phyloP scores from a whole-genome alignment of 1,140 invertebrate species.

The Pseudoatta argentina region DNA sequence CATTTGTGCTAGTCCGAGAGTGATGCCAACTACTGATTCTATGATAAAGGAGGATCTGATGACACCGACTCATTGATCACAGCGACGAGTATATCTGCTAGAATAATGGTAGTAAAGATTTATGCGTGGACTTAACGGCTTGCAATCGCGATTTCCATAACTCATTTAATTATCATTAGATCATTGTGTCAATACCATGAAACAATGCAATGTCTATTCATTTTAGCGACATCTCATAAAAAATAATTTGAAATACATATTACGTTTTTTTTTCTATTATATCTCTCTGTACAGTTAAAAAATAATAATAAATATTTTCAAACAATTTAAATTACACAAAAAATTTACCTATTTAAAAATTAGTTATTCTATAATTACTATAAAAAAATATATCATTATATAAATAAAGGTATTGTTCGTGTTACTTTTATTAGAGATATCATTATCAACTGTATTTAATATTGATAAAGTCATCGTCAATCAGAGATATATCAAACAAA shows the following conservation, averaged over 20 bases:
- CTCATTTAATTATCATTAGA: slow-evolving; percentile 45
- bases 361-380: background rate
- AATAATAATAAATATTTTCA: background rate
- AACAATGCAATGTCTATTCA: background rate
- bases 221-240: background rate
- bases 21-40: slow-evolving; percentile 32
- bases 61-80: slow-evolving; percentile 63
- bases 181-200: background rate
- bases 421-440: background rate
- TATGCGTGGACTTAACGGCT: slow-evolving; percentile 43
- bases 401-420: background rate
- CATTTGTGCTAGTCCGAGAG: slow-evolving; percentile 7
- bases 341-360: background rate
- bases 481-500: background rate
- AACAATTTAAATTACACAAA: background rate
- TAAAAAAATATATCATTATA: background rate
- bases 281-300: background rate
- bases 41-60: slow-evolving; percentile 35
- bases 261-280: background rate
- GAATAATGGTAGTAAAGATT: slow-evolving; percentile 67
- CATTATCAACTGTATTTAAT: background rate
- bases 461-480: background rate
- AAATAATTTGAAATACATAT: background rate
- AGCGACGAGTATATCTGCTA: slow-evolving; percentile 15
- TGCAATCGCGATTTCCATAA: slow-evolving; percentile 19